Percentiles rank a stretch among this genome's conserved stretches.
Conservation (phyloP, 2,113 vertebrate species). For the Micronycteris hirsuta region DNA sequence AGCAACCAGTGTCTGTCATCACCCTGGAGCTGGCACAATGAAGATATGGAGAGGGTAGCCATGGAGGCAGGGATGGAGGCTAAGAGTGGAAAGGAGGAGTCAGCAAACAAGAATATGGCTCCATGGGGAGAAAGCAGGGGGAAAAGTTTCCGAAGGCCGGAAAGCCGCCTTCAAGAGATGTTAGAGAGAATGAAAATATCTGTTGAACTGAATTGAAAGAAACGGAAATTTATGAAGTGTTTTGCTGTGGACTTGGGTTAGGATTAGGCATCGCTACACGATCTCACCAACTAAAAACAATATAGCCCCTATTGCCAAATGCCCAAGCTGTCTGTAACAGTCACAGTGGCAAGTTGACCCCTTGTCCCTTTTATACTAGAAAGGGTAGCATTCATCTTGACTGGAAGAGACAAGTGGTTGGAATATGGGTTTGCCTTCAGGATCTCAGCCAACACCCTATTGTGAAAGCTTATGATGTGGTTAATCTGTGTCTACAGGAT, state of each 20-base stretch:
- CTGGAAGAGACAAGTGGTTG: not conserved
- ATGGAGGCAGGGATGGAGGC: not conserved
- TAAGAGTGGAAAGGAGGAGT: not conserved
- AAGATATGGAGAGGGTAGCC: not conserved
- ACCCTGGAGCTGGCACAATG: not conserved
- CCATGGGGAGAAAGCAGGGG: not conserved
- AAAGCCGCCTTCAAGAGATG: not conserved
- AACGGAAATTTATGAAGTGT: not conserved
- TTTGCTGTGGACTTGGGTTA: not conserved
- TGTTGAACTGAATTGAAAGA: not conserved
- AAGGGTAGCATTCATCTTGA: not conserved
- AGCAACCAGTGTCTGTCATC: not conserved
- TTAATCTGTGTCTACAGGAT: not conserved
- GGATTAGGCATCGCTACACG: not conserved
- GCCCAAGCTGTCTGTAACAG: not conserved
- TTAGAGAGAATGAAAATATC: not conserved
- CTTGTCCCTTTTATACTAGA: not conserved
- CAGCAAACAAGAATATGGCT: not conserved
- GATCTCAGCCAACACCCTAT: not conserved
- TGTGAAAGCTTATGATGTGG: not conserved
- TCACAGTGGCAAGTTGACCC: not conserved
- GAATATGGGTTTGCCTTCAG: not conserved
- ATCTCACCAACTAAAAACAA: not conserved
- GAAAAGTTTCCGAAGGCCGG: not conserved
- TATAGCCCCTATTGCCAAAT: not conserved